Base-by-base conservation (phyloP, 2,888 invertebrate genomes). In the Agrochola litura region DNA sequence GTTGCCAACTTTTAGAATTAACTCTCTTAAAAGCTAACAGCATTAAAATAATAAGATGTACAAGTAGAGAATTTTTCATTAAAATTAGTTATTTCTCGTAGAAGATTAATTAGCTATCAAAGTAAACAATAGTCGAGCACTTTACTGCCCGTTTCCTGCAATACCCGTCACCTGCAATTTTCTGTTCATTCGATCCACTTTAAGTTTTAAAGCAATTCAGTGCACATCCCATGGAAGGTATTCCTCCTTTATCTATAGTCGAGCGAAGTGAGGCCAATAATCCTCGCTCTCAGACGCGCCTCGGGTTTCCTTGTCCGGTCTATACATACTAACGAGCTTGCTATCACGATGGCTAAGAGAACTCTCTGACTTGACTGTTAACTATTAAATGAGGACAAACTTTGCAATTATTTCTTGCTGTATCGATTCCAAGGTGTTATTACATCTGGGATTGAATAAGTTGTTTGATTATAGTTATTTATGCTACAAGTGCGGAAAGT, bases 251-350 rank as follows among this genome's bases (percentile, higher is more conserved):
- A 86, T 86, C 85, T 83, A 79, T 77, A 81, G 83, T 83, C 58
- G 67, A 60, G 76, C 54, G 76, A 72, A 79, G 75, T 73, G 79
- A 60, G 66, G 76, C 83, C 83, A 88, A 87, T 87, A 87, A 87
- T 87, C 88, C 86, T 63, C 61, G 76, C 76, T 81, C 77, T 76
- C 78, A 73, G 76, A 46, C 78, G 71, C 74, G 83, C 73, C 25
- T 73, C 82, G 82, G 84, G 73, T 79, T 82, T 76, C 84, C 77
- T 82, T 70, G 77, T 58, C 73, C 80, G 41, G 84, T 77, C 88
- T 77, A 88, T 86, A 77, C 86, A 88, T 87, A 86, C 85, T 86
- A 87, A 87, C 83, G 77, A 87, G 88, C 16, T 74, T 73, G 77
- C 77, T 65, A 86, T 77, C 83, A 71, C 72, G 66, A 30, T 19